Evolutionary conservation across 2,888 invertebrate species (phyloP), one percentile per base, ranked within the genome.

Genomic region (Nemotelus nigrinus): DNA sequence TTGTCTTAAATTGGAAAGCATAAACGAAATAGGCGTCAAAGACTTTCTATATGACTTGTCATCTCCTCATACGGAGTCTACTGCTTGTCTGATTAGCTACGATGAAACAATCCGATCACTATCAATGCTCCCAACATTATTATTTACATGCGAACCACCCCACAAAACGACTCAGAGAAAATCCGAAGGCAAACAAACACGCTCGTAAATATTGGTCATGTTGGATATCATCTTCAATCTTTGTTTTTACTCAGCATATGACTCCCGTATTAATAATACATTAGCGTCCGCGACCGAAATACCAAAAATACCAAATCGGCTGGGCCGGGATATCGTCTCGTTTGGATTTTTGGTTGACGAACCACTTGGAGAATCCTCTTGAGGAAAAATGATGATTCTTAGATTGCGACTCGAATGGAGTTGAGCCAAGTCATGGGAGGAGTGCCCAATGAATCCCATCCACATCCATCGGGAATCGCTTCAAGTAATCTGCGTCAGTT

Each of bases 361-460:
- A 74, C 74, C 60, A 60, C 63, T 72, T 74, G 45, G 48, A 74
- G 74, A 74, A 50, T 60, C 60, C 74, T 74, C 74, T 74, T 74
- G 74, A 74, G 48, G 4, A 41, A 50, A 48, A 48, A 50, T 72
- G 41, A 70, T 74, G 74, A 50, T 63, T 74, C 74, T 74, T 63
- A 60, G 74, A 74, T 74, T 74, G 63, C 25, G 25, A 25, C 25
- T 25, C 25, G 25, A 25, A 25, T 25, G 25, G 25, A 25, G 25
- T 25, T 63, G 74, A 47, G 60, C 57, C 44, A 25, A 58, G 58
- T 58, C 70, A 70, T 41, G 53, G 43, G 70, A 50, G 25, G 55
- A 70, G 70, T 25, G 70, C 70, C 25, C 70, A 70, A 53, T 53
- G 65, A 65, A 41, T 45, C 45, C 45, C 45, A 41, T 45, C 58